Base-by-base conservation (phyloP, 1,140 invertebrate genomes). In the Chironomus striatipennis region DNA sequence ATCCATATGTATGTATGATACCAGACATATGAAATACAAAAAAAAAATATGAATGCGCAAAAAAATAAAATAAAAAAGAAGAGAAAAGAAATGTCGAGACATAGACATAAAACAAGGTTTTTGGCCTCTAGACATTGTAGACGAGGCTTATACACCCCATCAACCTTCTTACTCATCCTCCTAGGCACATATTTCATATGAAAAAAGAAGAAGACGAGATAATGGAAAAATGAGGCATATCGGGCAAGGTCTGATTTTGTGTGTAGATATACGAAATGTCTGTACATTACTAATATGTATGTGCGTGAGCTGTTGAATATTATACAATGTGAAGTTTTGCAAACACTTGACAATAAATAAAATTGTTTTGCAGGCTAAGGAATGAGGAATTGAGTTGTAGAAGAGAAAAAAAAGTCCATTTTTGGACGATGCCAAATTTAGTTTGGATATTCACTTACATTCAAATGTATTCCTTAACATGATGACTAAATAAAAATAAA, bases 81-180 rank as follows among this genome's bases (percentile, higher is more conserved):
- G 47, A 8, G 47, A 18, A 21, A 17, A 70, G 18, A 70, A 18
- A 18, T 70, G 17, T 70, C 65, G 65, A 70, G 65, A 70, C 65
- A 12, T 70, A 70, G 65, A 70, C 65, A 70, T 21, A 70, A 70
- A 70, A 70, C 17, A 20, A 21, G 20, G 65, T 18, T 70, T 70
- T 70, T 70, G 65, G 65, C 65, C 65, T 70, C 65, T 21, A 70
- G 65, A 70, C 65, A 57, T 57, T 10, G 9, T n/a, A 57, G 47
- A 57, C 47, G 18, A 57, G 47, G 47, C 47, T 57, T n/a, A 57
- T 57, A 57, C n/a, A 34, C 24, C 24, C 24, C 24, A 34, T 34
- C 24, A 34, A 34, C 24, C 24, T 34, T 34, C 24, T 5, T 34
- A 34, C 24, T 34, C 24, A 34, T 34, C 24, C 24, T 34, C 5